These are phyloP conservation scores for Synergus umbraculus DNA, from an alignment of 2,888 invertebrate genomes.

Conservation along the genomic window DNA sequence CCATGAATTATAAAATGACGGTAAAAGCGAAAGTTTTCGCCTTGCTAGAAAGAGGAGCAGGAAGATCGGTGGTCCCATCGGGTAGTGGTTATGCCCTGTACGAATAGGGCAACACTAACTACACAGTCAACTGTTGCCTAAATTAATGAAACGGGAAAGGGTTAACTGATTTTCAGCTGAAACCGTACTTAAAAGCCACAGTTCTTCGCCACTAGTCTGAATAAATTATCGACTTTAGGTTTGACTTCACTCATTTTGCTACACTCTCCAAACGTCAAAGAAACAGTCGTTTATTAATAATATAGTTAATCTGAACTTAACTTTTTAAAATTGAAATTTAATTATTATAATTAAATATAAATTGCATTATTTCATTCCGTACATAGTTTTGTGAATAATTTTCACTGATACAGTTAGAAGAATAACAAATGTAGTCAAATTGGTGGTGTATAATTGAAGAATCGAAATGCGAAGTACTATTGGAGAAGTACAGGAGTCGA, in stretches of 20 bases:
- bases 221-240: conserved; percentile 14
- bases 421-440: background rate
- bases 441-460: background rate
- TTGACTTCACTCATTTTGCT: conserved; percentile 9
- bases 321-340: no score
- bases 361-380: no score
- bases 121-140: conserved; percentile 65
- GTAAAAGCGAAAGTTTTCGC: conserved; percentile 77
- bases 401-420: no score
- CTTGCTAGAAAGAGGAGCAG: conserved; percentile 55
- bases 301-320: no score
- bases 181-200: conserved; percentile 62
- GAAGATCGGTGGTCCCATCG: conserved; percentile 50
- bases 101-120: conserved; percentile 46
- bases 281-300: background rate
- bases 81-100: conserved; percentile 56
- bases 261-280: background rate
- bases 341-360: no score
- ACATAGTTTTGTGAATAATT: no score
- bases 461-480: background rate
- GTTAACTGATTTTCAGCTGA: conserved; percentile 68
- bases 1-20: conserved; percentile 77
- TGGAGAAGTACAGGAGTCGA: background rate
- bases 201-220: conserved; percentile 19
- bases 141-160: conserved; percentile 76